Conservation (phyloP, 2,797 vertebrate species). For the Poecilia gillii region DNA sequence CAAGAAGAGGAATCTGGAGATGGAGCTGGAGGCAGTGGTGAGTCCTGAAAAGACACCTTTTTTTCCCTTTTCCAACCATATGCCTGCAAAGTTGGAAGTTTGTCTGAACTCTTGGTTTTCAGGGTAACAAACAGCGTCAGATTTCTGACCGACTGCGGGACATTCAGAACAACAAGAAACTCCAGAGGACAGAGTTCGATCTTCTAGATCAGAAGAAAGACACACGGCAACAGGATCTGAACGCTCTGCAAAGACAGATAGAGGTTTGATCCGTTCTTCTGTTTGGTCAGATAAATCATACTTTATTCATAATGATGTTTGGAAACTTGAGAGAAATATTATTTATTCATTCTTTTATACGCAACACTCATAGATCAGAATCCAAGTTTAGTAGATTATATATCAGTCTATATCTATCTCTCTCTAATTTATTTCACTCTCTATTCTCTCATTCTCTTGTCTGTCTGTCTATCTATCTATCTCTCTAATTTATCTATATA, state of each 20-base stretch:
- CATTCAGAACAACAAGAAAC: conserved; percentile 85
- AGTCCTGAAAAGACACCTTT: conserved; percentile 47
- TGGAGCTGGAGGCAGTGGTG: conserved; percentile 96
- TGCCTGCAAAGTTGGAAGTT: not conserved
- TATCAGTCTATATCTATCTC: not conserved
- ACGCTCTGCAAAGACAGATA: conserved; percentile 87
- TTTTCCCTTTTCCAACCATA: not conserved
- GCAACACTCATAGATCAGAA: not conserved
- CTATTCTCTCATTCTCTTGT: too few relatives aligned
- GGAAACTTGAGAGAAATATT: not conserved
- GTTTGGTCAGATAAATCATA: not conserved
- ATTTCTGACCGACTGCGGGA: conserved; percentile 91
- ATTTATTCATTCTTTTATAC: not conserved
- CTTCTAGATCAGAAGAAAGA: conserved; percentile 88
- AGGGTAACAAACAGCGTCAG: conserved; percentile 94
- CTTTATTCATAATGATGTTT: not conserved
- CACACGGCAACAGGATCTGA: conserved; percentile 87
- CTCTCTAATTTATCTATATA: too few relatives aligned
- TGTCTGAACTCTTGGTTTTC: not conserved
- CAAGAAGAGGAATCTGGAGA: conserved; percentile 92
- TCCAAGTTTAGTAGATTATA: not conserved
- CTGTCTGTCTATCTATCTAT: too few relatives aligned
- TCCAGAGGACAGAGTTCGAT: conserved; percentile 87
- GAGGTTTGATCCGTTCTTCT: conserved; percentile 74
- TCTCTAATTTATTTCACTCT: too few relatives aligned